These are phyloP conservation scores for Frankliniella fusca DNA, from an alignment of 2,888 invertebrate species.

Conservation along the genomic window DNA sequence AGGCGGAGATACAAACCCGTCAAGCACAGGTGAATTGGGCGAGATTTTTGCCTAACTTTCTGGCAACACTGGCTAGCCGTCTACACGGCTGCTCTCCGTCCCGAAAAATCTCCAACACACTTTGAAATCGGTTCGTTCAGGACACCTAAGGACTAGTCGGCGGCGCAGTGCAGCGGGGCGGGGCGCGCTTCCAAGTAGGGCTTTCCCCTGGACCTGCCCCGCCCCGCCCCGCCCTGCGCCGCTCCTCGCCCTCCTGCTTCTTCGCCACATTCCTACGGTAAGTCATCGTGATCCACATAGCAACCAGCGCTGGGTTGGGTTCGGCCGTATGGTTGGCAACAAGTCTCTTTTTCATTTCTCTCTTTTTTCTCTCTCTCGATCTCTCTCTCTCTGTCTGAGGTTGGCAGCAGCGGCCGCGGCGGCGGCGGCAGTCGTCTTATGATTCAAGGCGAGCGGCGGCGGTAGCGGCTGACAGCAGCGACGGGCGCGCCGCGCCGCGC, in stretches of 20 bases:
- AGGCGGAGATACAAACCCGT: too few species aligned
- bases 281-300: neutral
- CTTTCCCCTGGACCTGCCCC: neutral
- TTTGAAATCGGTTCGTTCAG: too few species aligned
- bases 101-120: too few species aligned
- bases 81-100: too few species aligned
- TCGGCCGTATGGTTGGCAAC: slow-evolving; percentile 23
- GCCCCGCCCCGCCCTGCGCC: neutral
- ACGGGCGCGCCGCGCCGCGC: too few species aligned
- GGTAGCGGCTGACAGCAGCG: neutral
- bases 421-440: neutral
- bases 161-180: neutral
- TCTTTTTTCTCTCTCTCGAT: neutral
- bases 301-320: neutral
- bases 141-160: too few species aligned
- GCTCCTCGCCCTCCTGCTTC: neutral
- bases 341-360: neutral
- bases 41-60: too few species aligned
- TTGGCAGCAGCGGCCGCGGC: neutral
- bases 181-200: too few species aligned
- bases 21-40: too few species aligned
- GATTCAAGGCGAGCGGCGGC: neutral
- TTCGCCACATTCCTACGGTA: neutral
- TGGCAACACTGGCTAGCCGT: too few species aligned
- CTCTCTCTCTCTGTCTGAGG: too few species aligned